phyloP scores from a whole-genome alignment of 2,888 invertebrate genomes.

The Drosophila pegasa region DNA sequence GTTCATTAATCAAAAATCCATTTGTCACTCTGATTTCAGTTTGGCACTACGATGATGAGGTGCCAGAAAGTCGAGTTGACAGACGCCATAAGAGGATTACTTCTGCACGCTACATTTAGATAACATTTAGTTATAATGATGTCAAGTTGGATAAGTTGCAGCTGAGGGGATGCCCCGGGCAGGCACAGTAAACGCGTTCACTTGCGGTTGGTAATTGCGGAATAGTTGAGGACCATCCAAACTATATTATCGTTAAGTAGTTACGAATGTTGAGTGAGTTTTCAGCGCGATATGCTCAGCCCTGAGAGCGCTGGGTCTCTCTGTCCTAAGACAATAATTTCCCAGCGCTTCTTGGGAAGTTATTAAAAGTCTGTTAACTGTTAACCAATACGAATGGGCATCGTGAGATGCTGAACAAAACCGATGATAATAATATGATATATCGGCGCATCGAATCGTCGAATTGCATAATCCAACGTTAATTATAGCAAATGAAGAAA shows the following conservation, averaged over 20 bases:
- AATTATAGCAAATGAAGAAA: constrained; percentile 12
- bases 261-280: background rate
- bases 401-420: background rate
- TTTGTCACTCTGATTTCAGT: constrained; percentile 9
- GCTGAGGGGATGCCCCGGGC: background rate
- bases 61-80: constrained; percentile 5
- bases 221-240: background rate
- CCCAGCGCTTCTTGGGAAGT: background rate
- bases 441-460: constrained; percentile 4
- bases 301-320: too few species aligned
- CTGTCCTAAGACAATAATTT: background rate
- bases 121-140: constrained; percentile 4
- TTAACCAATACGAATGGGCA: background rate
- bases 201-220: background rate
- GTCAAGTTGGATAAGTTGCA: background rate
- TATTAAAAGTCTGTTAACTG: background rate
- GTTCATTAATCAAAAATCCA: constrained; percentile 23
- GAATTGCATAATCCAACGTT: constrained; percentile 18
- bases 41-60: constrained; percentile 17
- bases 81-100: constrained; percentile 13
- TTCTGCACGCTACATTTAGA: background rate
- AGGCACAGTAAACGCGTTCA: background rate
- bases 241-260: background rate
- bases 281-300: background rate
- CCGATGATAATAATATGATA: background rate